These are phyloP conservation scores for Ornithoptera priamus DNA, from an alignment of 2,888 invertebrate genomes.

Conservation along the genomic window DNA sequence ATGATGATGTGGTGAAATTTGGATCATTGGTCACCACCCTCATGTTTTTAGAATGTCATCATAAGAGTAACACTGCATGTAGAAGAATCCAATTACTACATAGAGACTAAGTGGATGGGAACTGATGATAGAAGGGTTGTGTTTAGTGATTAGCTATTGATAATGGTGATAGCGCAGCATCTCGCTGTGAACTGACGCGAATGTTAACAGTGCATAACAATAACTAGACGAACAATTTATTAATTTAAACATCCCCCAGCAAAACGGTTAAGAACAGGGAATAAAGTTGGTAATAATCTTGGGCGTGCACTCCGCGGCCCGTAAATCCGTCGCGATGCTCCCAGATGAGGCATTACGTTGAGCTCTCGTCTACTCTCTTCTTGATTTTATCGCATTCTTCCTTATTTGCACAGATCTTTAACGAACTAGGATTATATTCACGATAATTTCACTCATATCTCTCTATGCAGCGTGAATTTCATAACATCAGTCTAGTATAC, in stretches of 20 bases:
- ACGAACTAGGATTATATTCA: conserved; percentile 4
- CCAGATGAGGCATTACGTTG: conserved; percentile 23
- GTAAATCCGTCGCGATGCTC: conserved; percentile 21
- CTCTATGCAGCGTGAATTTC: no score
- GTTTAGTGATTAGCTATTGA: no score
- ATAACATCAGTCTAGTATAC: no score
- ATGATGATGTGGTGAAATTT: no score
- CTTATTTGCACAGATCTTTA: conserved; percentile 3
- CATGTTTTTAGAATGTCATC: no score
- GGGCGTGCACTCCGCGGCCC: conserved; percentile 16
- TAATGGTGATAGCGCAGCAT: background rate
- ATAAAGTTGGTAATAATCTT: conserved; percentile 24
- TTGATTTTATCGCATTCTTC: conserved; percentile 14
- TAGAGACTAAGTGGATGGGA: no score
- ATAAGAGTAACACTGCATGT: no score
- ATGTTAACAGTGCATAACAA: conserved; percentile 9
- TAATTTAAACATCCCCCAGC: conserved; percentile 9
- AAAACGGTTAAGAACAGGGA: conserved; percentile 14
- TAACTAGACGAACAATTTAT: conserved; percentile 6
- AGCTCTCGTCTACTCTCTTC: conserved; percentile 17
- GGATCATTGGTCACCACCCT: no score
- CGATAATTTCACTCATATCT: background rate
- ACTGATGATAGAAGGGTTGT: no score
- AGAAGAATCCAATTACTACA: no score
- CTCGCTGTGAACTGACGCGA: background rate